A percentile compares a stretch with the other conserved stretches of the same genome.
Conservation (phyloP, 2,113 vertebrate species). For the Percina caprodes region DNA sequence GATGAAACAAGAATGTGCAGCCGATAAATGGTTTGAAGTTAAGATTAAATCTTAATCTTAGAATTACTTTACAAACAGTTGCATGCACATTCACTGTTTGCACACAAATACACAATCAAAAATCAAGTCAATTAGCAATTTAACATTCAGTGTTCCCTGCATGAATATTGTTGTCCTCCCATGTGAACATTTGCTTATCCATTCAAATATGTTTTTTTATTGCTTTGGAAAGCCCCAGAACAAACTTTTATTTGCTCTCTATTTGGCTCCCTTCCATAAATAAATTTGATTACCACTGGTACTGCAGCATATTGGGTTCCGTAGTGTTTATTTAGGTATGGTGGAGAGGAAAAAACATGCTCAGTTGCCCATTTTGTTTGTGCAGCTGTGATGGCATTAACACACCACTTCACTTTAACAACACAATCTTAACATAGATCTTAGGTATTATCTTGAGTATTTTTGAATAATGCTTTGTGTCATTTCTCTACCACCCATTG, state of each 20-base stretch:
- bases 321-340: conserved; percentile 15
- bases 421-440: neutral
- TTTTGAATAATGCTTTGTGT: conserved; percentile 1
- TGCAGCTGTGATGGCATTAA: conserved; percentile 28
- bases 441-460: neutral
- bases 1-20: neutral
- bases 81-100: neutral
- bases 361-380: conserved; percentile 30
- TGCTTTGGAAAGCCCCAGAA: conserved; percentile 8
- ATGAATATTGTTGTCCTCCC: neutral
- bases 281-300: conserved; percentile 29
- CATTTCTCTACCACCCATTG: neutral
- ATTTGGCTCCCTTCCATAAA: conserved; percentile 16
- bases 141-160: neutral
- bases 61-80: conserved; percentile 3
- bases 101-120: conserved; percentile 14
- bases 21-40: neutral
- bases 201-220: conserved; percentile 21
- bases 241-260: conserved; percentile 29
- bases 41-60: neutral
- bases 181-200: conserved; percentile 12
- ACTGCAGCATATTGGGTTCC: conserved; percentile 15
- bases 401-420: neutral
- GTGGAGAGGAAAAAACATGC: conserved; percentile 17
- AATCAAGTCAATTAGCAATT: conserved; percentile 8